A percentile compares a stretch with the other conserved stretches of the same genome.
Evolutionary conservation across 2,113 vertebrate genomes (phyloP).

Genomic region (Orientallactaga bullata): DNA sequence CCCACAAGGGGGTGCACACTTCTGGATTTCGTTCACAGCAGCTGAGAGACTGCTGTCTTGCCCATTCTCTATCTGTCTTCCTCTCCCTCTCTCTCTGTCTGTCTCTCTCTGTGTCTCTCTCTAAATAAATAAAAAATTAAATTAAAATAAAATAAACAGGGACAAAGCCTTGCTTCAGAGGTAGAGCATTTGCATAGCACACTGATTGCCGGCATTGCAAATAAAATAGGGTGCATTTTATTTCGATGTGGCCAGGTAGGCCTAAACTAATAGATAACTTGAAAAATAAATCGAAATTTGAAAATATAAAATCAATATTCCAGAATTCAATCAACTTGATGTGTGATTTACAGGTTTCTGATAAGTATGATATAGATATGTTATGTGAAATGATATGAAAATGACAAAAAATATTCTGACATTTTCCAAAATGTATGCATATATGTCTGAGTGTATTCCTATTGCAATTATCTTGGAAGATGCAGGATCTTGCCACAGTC

Average conservation of each 20-base stretch:
- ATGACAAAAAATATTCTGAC: background rate
- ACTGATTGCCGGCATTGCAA: background rate
- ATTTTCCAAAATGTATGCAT: background rate
- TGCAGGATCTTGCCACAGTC: too few species aligned
- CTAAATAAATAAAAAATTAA: background rate
- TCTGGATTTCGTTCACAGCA: too few species aligned
- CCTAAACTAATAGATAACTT: background rate
- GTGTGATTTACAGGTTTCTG: background rate
- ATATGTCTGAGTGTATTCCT: too few species aligned
- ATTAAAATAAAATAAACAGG: background rate
- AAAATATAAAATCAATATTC: background rate
- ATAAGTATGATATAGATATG: background rate
- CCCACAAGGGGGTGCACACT: too few species aligned
- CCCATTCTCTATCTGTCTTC: too few species aligned
- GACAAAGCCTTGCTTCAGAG: background rate
- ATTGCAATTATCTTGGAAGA: too few species aligned
- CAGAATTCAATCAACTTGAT: background rate
- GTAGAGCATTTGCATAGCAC: too few species aligned
- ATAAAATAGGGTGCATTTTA: background rate
- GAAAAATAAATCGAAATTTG: background rate
- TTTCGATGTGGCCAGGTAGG: background rate
- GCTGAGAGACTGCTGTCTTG: too few species aligned
- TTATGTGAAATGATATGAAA: conserved; percentile 1
- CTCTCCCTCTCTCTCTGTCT: too few species aligned
- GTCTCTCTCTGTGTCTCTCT: too few species aligned